Base-by-base conservation (phyloP, 2,888 invertebrate species). In the Clanis bilineata region DNA sequence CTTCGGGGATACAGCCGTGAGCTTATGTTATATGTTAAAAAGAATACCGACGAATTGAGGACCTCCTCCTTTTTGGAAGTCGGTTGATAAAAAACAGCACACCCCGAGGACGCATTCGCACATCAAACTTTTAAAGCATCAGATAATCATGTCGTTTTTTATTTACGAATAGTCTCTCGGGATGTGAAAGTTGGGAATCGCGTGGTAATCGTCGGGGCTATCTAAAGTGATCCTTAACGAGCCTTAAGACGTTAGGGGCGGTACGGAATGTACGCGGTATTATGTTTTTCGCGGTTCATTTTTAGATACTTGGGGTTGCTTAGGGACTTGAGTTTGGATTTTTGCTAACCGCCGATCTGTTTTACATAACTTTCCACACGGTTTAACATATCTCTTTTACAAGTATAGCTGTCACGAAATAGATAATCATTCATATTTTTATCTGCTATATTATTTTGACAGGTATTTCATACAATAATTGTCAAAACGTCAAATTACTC, bases 201-300 rank as follows among this genome's bases (percentile, higher is more conserved):
- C 61, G 64, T 64, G 66, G 68, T 73, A 73, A 73, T 73, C 70
- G 74, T 58, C 62, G 61, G 64, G 66, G 65, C 66, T 66, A 69
- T 72, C 70, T 73, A 70, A 69, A 69, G 70, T 70, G 69, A 73
- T 73, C 70, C 70, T 62, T 73, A 73, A 73, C 68, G 74, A 74
- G 72, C 67, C 67, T 64, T 64, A 63, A 59, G 44, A 59, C 58
- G 41, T 62, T 65, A 67, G 62, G 67, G 56, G 63, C 62, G 56
- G 64, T 63, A 63, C 62, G 66, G 64, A 63, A 57, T 21, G 43
- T 15, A 12, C 12, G 25, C 36, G 7, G 18, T 25, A 39, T 56
- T 22, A 5, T 28, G 15, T 25, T 12, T 43, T 12, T 55, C 21
- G 15, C 21, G 12, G 18, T 36, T 55, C 23, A 21, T 62, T 32